These are phyloP conservation scores for Eptesicus fuscus DNA, from an alignment of 2,113 vertebrate species.

Conservation along the genomic window DNA sequence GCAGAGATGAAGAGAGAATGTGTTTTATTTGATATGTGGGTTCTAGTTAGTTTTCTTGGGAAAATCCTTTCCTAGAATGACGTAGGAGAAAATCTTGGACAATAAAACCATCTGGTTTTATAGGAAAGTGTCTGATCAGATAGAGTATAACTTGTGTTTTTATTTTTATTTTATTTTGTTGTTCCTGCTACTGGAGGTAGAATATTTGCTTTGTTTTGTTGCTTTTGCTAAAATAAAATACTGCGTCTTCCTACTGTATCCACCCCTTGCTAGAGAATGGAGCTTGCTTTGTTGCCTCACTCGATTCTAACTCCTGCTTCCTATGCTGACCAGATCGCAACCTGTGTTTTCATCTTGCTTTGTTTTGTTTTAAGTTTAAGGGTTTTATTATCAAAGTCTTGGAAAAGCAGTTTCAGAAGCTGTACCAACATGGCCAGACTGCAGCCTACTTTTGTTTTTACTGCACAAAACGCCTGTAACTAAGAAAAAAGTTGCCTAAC, in stretches of 20 bases:
- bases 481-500: conserved; percentile 80
- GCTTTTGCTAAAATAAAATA: conserved; percentile 15
- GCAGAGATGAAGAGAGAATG: not conserved
- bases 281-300: not conserved
- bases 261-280: not conserved
- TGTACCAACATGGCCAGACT: conserved; percentile 88
- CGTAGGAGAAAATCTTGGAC: not conserved
- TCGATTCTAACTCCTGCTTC: not conserved
- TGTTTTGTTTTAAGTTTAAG: conserved; percentile 74
- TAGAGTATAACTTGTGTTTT: not conserved
- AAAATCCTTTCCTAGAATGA: conserved; percentile 6
- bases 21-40: not conserved
- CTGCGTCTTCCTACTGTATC: not conserved
- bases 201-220: not conserved
- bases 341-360: not conserved
- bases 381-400: conserved; percentile 96
- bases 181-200: not conserved
- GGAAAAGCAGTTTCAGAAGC: conserved; percentile 92
- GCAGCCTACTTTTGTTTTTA: conserved; percentile 82
- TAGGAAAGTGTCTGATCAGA: not conserved
- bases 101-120: conserved; percentile 20
- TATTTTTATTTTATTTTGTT: not conserved
- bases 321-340: not conserved
- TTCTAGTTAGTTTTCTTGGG: conserved; percentile 22
- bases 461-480: conserved; percentile 81